Percentiles rank a stretch among this genome's conserved stretches.
These are phyloP conservation scores for Pachypeltis micranthus DNA, from an alignment of 1,140 invertebrate species.

Conservation along the genomic window DNA sequence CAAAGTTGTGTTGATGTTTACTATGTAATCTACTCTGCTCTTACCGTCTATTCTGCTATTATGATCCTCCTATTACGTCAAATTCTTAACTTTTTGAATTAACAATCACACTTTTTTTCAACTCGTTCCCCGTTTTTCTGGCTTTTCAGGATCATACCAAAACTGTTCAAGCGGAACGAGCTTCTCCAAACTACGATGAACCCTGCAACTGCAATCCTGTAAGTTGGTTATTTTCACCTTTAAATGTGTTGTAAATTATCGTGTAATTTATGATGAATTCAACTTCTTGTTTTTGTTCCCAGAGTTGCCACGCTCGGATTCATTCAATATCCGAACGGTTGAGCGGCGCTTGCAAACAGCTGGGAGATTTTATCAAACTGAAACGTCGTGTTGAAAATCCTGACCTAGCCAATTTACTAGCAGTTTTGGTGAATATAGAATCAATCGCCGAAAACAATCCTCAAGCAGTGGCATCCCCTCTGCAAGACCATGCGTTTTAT, in stretches of 20 bases:
- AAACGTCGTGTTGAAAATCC: constrained; percentile 9
- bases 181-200: neutral
- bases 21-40: neutral
- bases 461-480: neutral
- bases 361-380: constrained; percentile 14
- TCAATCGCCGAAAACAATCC: constrained; percentile 10
- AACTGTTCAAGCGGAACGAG: neutral
- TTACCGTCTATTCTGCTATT: too few species aligned
- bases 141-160: neutral
- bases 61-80: too few species aligned
- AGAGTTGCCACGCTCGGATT: neutral
- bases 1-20: too few species aligned
- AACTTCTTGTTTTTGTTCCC: neutral
- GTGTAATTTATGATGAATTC: neutral
- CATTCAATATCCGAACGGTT: constrained; percentile 1
- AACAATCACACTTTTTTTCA: too few species aligned
- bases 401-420: constrained; percentile 5
- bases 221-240: neutral
- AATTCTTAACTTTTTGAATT: too few species aligned
- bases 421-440: constrained; percentile 6
- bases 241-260: neutral
- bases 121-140: neutral
- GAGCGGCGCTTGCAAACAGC: constrained; percentile 10
- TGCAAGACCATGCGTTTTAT: neutral
- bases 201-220: neutral